phyloP scores from a whole-genome alignment of 2,113 vertebrate genomes.

The Lepus americanus region DNA sequence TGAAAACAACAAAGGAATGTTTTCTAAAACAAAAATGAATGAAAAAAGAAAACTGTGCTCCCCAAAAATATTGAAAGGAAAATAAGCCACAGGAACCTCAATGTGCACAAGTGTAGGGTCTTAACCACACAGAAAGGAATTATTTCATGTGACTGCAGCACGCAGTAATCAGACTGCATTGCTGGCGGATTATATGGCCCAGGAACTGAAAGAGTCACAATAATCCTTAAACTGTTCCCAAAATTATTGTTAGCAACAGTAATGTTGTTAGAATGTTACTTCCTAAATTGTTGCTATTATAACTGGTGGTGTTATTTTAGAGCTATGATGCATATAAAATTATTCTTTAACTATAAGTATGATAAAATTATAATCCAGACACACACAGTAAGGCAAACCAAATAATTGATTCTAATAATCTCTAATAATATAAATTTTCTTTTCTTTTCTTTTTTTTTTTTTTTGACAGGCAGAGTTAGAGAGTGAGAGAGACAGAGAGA shows the following conservation, averaged over 20 bases:
- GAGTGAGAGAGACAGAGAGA: no score
- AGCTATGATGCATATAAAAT: background rate
- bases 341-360: background rate
- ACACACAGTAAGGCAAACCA: background rate
- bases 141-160: constrained; percentile 27
- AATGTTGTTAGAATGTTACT: background rate
- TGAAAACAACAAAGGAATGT: background rate
- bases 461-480: no score
- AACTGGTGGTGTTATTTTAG: background rate
- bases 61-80: background rate
- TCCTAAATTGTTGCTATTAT: background rate
- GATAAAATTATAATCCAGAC: constrained; percentile 3
- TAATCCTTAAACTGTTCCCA: constrained; percentile 8
- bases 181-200: background rate
- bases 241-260: background rate
- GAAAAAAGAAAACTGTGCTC: background rate
- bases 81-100: background rate
- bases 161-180: background rate
- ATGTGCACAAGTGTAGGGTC: background rate
- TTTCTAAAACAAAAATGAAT: constrained; percentile 29
- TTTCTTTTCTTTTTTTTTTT: no score
- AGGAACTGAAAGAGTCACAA: background rate
- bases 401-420: background rate
- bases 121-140: background rate
- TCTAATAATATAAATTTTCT: background rate